A percentile compares a stretch with the other conserved stretches of the same genome.
These are phyloP conservation scores for Halcyon badia DNA, from an alignment of 2,797 vertebrate species.

Conservation along the genomic window DNA sequence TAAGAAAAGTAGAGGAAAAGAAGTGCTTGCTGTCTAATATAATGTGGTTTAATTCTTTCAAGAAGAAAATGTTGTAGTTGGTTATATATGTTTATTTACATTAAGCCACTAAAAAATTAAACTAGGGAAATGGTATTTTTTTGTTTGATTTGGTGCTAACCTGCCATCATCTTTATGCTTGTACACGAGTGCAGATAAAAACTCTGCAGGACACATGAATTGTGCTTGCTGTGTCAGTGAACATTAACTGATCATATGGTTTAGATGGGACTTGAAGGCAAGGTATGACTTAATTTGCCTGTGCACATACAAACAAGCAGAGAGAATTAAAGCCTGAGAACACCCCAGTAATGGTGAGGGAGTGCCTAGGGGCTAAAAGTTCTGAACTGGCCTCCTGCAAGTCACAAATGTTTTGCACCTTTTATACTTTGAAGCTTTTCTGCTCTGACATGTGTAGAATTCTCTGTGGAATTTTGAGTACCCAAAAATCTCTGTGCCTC, in stretches of 20 bases:
- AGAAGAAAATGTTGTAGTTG: neutral
- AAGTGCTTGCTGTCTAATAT: rapidly evolving
- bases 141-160: neutral
- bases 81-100: neutral
- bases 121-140: neutral
- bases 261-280: neutral
- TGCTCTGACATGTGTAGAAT: conserved; percentile 41
- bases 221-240: neutral
- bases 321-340: conserved; percentile 40
- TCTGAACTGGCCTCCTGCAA: conserved; percentile 13
- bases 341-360: neutral
- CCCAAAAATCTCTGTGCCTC: neutral
- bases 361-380: neutral
- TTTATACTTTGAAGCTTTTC: conserved; percentile 7
- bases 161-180: neutral
- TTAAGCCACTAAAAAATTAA: neutral
- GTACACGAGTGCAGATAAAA: neutral
- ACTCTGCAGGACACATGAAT: neutral
- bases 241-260: neutral
- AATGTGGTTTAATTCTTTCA: neutral
- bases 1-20: neutral
- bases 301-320: neutral
- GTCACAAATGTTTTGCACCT: conserved; percentile 61
- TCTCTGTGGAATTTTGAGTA: neutral
- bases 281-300: neutral